A percentile compares a stretch with the other conserved stretches of the same genome.
These are phyloP conservation scores for Meandrina meandrites DNA, from an alignment of 92 coral and sea anemone species.

Conservation along the genomic window DNA sequence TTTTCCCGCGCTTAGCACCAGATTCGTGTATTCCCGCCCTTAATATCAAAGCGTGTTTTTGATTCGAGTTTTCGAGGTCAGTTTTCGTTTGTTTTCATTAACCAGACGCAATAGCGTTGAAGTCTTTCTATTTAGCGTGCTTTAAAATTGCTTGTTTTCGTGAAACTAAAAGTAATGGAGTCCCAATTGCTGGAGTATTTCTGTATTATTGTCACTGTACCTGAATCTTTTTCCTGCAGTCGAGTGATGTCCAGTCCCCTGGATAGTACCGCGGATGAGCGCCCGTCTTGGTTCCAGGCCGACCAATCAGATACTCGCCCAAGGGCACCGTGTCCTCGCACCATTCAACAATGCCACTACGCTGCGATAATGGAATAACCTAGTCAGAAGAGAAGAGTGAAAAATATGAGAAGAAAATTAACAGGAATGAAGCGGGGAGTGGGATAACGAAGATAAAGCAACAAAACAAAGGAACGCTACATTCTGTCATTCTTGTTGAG, in stretches of 20 bases:
- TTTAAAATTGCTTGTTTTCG: not conserved
- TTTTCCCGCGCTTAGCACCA: too few species aligned
- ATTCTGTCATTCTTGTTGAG: too few species aligned
- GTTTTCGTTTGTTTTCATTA: too few species aligned
- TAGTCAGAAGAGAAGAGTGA: conserved; percentile 1
- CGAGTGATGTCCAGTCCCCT: conserved; percentile 82
- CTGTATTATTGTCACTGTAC: conserved; percentile 29
- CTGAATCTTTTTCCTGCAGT: conserved; percentile 82
- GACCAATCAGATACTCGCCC: conserved; percentile 94
- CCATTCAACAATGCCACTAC: conserved; percentile 99
- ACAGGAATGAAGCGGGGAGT: too few species aligned
- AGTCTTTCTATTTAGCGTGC: not conserved
- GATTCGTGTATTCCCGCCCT: too few species aligned
- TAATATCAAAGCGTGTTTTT: not conserved
- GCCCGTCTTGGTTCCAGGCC: conserved; percentile 70
- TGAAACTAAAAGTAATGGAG: not conserved
- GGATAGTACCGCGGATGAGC: conserved; percentile 96
- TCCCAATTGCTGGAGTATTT: not conserved
- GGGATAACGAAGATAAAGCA: too few species aligned
- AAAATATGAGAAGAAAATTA: too few species aligned
- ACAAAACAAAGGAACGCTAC: too few species aligned
- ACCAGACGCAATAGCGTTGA: too few species aligned
- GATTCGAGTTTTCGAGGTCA: too few species aligned
- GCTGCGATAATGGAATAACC: conserved; percentile 96
- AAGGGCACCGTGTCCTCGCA: conserved; percentile 95